These are phyloP conservation scores for Anguilla megastoma DNA, from an alignment of 2,797 vertebrate genomes.

Conservation along the genomic window DNA sequence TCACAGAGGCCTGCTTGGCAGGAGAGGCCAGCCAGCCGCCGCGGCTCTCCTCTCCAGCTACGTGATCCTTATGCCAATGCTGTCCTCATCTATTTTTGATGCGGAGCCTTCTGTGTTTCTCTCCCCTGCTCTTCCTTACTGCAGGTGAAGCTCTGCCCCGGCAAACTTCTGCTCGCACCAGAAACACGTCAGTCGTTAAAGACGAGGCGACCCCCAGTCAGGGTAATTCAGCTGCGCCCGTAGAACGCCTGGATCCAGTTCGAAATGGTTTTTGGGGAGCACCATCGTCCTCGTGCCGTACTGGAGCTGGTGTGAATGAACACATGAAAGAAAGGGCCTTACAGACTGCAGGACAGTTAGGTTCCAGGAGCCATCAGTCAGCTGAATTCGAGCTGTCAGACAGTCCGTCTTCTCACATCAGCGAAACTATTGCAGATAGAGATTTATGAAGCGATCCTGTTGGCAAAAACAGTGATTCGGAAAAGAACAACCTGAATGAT, in stretches of 20 bases:
- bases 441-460: background rate
- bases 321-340: background rate
- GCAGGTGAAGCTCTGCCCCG: background rate
- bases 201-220: background rate
- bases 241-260: background rate
- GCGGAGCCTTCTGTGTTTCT: constrained; percentile 49
- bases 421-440: background rate
- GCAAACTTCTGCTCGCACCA: background rate
- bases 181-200: background rate
- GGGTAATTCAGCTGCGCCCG: background rate
- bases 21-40: constrained; percentile 39
- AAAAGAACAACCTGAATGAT: background rate
- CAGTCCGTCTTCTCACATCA: background rate
- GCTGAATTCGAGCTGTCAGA: background rate
- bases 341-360: background rate
- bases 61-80: constrained; percentile 49
- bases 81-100: constrained; percentile 52
- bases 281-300: background rate
- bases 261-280: background rate
- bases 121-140: background rate
- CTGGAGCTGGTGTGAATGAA: background rate
- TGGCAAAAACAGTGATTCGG: background rate
- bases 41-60: constrained; percentile 47
- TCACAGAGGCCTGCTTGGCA: constrained; percentile 57
- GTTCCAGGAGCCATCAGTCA: background rate